Percentiles rank a stretch among this genome's conserved stretches.
These are phyloP conservation scores for Colius striatus DNA, from an alignment of 2,113 vertebrate species.

Conservation along the genomic window DNA sequence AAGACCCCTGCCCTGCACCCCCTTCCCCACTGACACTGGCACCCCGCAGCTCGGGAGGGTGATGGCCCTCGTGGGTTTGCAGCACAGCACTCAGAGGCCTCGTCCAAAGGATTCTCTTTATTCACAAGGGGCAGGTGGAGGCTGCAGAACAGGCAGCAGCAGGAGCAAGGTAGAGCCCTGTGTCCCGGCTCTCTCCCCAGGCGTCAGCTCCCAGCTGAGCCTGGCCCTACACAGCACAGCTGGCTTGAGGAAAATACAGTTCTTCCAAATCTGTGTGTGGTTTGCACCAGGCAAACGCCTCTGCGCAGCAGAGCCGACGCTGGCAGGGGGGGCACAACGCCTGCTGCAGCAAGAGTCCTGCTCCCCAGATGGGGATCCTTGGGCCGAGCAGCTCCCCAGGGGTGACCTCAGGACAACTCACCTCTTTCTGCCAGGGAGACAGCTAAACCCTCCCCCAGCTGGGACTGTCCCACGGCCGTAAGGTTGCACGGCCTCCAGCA, in stretches of 20 bases:
- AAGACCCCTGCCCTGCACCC: background rate
- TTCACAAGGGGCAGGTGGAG: background rate
- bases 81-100: background rate
- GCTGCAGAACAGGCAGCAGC: background rate
- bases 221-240: background rate
- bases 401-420: background rate
- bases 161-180: rapidly evolving
- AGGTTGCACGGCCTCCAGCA: rapidly evolving
- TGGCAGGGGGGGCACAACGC: background rate
- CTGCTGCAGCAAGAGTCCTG: background rate
- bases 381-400: background rate
- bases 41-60: rapidly evolving
- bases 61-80: too few relatives aligned
- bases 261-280: background rate
- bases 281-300: constrained; percentile 24
- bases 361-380: background rate
- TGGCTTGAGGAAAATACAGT: constrained; percentile 17
- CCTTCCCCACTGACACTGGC: background rate
- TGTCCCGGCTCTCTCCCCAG: background rate
- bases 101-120: constrained; percentile 44
- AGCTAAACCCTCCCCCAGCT: background rate
- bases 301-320: background rate
- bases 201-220: background rate
- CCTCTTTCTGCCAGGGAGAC: background rate
- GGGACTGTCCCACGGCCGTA: background rate